A percentile compares a stretch with the other conserved stretches of the same genome.
phyloP scores from a whole-genome alignment of 2,113 vertebrate genomes.

The Pyxicephalus adspersus region DNA sequence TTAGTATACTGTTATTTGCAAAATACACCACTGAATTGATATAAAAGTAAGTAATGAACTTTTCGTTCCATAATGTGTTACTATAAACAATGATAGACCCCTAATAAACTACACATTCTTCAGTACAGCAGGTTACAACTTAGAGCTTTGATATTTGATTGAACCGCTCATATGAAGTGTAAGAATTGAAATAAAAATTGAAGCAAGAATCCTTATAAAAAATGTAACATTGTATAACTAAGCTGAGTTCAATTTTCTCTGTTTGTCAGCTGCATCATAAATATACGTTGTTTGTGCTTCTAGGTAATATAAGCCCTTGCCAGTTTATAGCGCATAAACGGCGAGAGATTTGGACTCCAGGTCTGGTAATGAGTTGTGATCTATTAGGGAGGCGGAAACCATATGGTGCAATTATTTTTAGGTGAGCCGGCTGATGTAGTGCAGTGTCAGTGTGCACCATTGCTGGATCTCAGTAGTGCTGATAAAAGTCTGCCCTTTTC shows the following conservation, averaged over 20 bases:
- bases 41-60: too few relatives aligned
- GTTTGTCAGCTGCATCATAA: constrained; percentile 17
- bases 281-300: constrained; percentile 22
- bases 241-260: constrained; percentile 2
- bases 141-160: too few relatives aligned
- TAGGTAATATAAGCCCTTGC: constrained; percentile 12
- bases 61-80: too few relatives aligned
- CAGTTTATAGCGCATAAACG: constrained; percentile 45
- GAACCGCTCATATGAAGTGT: too few relatives aligned
- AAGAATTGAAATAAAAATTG: too few relatives aligned
- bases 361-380: constrained; percentile 43
- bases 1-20: too few relatives aligned
- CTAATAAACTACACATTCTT: too few relatives aligned
- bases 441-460: constrained; percentile 25
- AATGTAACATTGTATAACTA: constrained; percentile 15
- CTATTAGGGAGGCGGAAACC: constrained; percentile 44
- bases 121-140: too few relatives aligned
- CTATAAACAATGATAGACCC: too few relatives aligned
- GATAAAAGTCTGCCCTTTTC: constrained; percentile 56
- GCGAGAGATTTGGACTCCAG: constrained; percentile 34
- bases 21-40: too few relatives aligned
- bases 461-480: constrained; percentile 50
- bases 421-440: constrained; percentile 40
- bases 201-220: too few relatives aligned
- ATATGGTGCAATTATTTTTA: constrained; percentile 49